Evolutionary conservation across 23 tunicate genomes (phyloP), one percentile per base, ranked within the genome.

Genomic region (Oikopleura dioica): DNA sequence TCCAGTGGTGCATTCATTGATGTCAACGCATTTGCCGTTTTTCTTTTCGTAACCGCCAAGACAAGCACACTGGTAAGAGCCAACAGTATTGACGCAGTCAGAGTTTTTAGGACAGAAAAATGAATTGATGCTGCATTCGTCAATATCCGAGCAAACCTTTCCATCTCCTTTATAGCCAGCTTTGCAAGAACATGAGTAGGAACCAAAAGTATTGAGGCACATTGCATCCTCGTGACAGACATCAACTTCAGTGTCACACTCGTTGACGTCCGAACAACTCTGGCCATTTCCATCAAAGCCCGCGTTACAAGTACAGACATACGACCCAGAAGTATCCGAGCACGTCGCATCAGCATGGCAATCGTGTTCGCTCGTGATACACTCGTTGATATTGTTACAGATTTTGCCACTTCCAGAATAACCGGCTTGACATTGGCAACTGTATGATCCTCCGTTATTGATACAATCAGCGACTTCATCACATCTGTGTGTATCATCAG

Each of bases 151-250:
- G 69, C 85, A 82, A 35, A 21, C 16, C 1, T 35, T n/a, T 23
- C 82, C 82, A 34, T 9, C 29, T 1, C 37, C 63, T 12, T 31
- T 32, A 68, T 82, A 82, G 12, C 82, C 82, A 31, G 80, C 78
- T 36, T 79, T 38, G 37, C 85, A 82, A 2, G 24, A 0, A 75
- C 85, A 82, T 2, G 36, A n/a, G 35, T 69, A 79, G 26, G 78
- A 35, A 38, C 85, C 85, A 38, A 12, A 2, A n/a, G 79, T 79
- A 58, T 82, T 79, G 26, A 38, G 36, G 50, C 85, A 82, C 33
- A 21, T 34, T 1, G 82, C 85, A 51, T 82, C 69, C 0, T 79
- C 75, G 58, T 76, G 35, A 76, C 83, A 80, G 36, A 59, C 59
- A 76, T 51, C 58, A n/a, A n/a, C n/a, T n/a, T n/a, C n/a, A 1